Base-by-base conservation (phyloP, 2,797 vertebrate genomes). In the Champsocephalus esox region DNA sequence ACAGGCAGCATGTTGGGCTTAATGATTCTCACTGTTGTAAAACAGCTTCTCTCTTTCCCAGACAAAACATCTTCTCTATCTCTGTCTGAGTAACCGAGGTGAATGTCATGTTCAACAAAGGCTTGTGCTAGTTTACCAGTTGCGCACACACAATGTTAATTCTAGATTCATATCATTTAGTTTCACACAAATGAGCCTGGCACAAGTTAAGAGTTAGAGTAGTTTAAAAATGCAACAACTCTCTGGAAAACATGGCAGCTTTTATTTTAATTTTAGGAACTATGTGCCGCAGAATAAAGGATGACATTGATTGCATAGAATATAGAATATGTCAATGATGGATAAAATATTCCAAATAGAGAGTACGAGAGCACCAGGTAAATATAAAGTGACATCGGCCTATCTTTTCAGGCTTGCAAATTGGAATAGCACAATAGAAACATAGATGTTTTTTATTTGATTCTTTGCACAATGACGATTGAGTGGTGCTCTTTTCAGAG, bases 21-120 rank as follows among this genome's bases (percentile, higher is more conserved):
- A 75, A 34, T 57, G 46, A n/a, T 74, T 70, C 34, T 55, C 16
- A 3, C 43, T 45, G 60, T 38, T 63, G n/a, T 60, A 51, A 81
- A 71, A 70, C 48, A 66, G 48, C 34, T 72, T 64, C 38, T 59
- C 21, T 76, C 41, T 66, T 28, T 32, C 16, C 21, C 28, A 55
- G 11, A 64, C 5, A 63, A 49, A 67, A 32, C 51, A 7, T 1
- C 49, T 55, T 51, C 16, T 51, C 14, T 24, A 28, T 52, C n/a
- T 62, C 0, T 65, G 32, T 54, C 51, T 50, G 14, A 44, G 49
- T 61, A 34, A 58, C 28, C 46, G 2, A n/a, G 9, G 9, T 49
- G 34, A 62, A 43, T 60, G 16, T 14, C 48, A 56, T 24, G 56
- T 17, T 66, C 49, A 17, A 24, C 9, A 24, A 59, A 72, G 3